Evolutionary conservation across 2,113 vertebrate genomes (phyloP).

Genomic region (Lophotis ruficrista): DNA sequence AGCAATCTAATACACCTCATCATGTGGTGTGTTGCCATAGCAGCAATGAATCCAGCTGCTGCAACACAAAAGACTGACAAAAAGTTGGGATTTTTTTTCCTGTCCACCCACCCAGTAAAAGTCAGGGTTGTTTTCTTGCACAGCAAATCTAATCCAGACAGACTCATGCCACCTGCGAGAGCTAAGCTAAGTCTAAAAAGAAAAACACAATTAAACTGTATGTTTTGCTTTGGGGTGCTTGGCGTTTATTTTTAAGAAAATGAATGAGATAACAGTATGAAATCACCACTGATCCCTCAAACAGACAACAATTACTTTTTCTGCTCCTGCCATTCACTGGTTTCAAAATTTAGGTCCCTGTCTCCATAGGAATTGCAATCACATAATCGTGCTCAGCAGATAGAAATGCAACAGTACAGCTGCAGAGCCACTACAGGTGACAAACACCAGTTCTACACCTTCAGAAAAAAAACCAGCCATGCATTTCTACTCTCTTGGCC

Average conservation of each 20-base stretch:
- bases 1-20: conserved; percentile 97
- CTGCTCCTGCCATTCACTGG: neutral
- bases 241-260: neutral
- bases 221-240: neutral
- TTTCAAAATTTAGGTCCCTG: conserved; percentile 26
- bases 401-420: neutral
- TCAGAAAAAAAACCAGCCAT: neutral
- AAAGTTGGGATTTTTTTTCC: conserved; percentile 66
- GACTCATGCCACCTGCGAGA: conserved; percentile 40
- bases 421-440: neutral
- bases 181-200: conserved; percentile 10
- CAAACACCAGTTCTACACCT: neutral
- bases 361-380: neutral
- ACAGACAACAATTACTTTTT: conserved; percentile 26
- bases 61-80: conserved; percentile 85
- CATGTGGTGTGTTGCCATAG: conserved; percentile 97
- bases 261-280: conserved; percentile 6
- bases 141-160: conserved; percentile 64
- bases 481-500: neutral
- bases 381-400: neutral
- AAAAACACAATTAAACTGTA: neutral
- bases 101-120: conserved; percentile 73
- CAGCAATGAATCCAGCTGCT: conserved; percentile 89
- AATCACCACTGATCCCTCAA: conserved; percentile 9
- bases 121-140: conserved; percentile 60